These are phyloP conservation scores for Parnassius orleans DNA, from an alignment of 2,888 invertebrate species.

Conservation along the genomic window DNA sequence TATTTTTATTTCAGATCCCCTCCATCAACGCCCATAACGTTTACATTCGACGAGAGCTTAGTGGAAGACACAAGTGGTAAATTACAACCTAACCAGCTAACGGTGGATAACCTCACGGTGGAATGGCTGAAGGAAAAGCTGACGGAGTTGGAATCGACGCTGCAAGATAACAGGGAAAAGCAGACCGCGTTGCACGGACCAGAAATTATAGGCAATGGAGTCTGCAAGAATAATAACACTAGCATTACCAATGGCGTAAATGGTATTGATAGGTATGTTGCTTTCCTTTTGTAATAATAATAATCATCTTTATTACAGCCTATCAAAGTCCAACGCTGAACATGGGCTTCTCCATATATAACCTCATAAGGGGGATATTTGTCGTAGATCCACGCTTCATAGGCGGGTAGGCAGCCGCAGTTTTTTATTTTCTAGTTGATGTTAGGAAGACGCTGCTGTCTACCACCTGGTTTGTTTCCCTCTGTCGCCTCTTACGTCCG, in stretches of 20 bases:
- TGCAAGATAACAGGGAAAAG: conserved; percentile 89
- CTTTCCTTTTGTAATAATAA: background rate
- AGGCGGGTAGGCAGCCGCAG: too few species aligned
- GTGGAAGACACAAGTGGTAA: conserved; percentile 94
- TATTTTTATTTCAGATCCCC: conserved; percentile 83
- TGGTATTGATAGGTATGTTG: conserved; percentile 69
- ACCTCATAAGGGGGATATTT: too few species aligned
- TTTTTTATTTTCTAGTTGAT: too few species aligned
- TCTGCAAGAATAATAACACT: conserved; percentile 72
- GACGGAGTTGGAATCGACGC: conserved; percentile 87
- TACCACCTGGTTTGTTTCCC: too few species aligned
- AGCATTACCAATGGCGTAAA: conserved; percentile 78
- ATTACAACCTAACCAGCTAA: conserved; percentile 91
- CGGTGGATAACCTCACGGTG: conserved; percentile 95
- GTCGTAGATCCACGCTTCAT: too few species aligned
- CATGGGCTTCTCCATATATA: too few species aligned
- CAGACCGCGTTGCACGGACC: conserved; percentile 81
- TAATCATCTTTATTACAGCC: too few species aligned
- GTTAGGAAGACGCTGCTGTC: too few species aligned
- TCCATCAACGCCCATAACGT: conserved; percentile 87
- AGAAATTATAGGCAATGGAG: conserved; percentile 74
- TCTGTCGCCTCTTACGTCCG: too few species aligned
- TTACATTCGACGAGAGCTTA: conserved; percentile 92
- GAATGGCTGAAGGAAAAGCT: conserved; percentile 92
- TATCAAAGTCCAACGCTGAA: too few species aligned